Evolutionary conservation across 2,888 invertebrate species (phyloP).

Genomic region (Miltochrista miniata): DNA sequence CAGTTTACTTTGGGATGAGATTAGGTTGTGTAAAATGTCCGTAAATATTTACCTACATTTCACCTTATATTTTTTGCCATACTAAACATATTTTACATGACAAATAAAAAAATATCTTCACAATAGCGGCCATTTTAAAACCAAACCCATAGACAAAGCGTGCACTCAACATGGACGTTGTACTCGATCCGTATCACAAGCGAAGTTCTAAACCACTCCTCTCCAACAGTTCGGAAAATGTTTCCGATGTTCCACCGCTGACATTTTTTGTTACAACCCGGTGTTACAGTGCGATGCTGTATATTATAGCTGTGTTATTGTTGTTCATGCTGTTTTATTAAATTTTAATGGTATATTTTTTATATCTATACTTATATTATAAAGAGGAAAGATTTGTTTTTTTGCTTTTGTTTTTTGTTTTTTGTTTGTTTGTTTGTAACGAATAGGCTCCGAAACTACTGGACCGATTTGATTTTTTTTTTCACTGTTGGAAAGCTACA

Average conservation of each 20-base stretch:
- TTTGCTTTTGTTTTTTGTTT: too few species aligned
- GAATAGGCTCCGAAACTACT: too few species aligned
- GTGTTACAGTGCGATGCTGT: slow-evolving; percentile 10
- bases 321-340: not conserved
- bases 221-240: slow-evolving; percentile 59
- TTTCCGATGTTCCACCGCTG: slow-evolving; percentile 58
- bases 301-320: not conserved
- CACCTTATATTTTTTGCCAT: too few species aligned
- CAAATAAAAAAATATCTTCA: not conserved
- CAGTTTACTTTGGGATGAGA: too few species aligned
- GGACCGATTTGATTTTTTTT: too few species aligned
- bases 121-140: slow-evolving; percentile 1
- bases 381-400: too few species aligned
- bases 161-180: slow-evolving; percentile 1
- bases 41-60: too few species aligned
- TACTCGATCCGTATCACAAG: slow-evolving; percentile 42
- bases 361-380: too few species aligned
- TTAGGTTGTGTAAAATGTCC: too few species aligned
- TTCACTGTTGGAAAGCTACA: too few species aligned
- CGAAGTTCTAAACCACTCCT: slow-evolving; percentile 59
- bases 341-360: too few species aligned
- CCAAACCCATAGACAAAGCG: slow-evolving; percentile 3
- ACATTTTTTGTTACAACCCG: slow-evolving; percentile 41
- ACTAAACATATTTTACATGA: not conserved
- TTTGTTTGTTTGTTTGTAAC: too few species aligned